Percentiles rank a stretch among this genome's conserved stretches.
phyloP scores from a whole-genome alignment of 2,888 invertebrate species.

The Scaptomyza caliginosa region DNA sequence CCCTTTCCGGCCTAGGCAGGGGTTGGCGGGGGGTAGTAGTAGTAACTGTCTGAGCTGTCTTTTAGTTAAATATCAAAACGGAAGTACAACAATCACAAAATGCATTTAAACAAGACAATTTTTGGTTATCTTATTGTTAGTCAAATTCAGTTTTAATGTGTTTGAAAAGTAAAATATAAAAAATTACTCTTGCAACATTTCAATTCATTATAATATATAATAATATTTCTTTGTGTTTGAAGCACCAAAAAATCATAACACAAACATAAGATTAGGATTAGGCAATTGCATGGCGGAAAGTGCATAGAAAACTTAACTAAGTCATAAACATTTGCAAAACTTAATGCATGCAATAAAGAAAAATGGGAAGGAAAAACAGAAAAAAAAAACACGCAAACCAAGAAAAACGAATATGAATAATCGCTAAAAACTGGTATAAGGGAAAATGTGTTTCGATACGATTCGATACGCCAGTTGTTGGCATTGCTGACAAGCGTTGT shows the following conservation, averaged over 20 bases:
- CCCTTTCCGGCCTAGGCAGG: conserved; percentile 39
- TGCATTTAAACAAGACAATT: conserved; percentile 14
- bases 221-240: no score
- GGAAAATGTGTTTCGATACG: conserved; percentile 12
- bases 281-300: conserved; percentile 47
- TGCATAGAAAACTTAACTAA: conserved; percentile 48
- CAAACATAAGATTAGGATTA: not conserved
- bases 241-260: not conserved
- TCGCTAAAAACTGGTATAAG: not conserved
- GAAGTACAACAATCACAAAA: conserved; percentile 51
- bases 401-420: conserved; percentile 32
- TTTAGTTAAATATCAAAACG: conserved; percentile 39
- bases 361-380: no score
- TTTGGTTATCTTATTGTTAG: not conserved
- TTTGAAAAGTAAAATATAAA: no score
- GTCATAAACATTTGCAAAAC: conserved; percentile 27
- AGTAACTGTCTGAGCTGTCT: conserved; percentile 47
- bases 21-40: not conserved
- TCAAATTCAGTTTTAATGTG: no score
- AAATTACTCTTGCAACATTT: no score
- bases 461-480: conserved; percentile 33
- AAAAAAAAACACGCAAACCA: conserved; percentile 53
- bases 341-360: conserved; percentile 9
- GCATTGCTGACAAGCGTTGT: conserved; percentile 71
- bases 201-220: no score